phyloP scores from a whole-genome alignment of 23 tunicate genomes.

The Phallusia fumigata region DNA sequence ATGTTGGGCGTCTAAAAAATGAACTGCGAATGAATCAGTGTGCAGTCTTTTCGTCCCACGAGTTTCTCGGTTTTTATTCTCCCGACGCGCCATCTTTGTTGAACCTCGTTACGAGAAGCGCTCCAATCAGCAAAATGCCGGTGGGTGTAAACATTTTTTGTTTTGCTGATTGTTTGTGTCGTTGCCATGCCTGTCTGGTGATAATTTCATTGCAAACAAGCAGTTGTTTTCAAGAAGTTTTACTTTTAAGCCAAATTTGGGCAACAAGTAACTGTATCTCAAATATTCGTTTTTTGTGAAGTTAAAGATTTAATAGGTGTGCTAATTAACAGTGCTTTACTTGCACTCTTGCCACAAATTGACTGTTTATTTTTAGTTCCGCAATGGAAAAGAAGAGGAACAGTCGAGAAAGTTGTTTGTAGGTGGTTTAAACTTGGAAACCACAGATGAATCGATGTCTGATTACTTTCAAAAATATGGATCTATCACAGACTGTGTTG shows the following conservation, averaged over 20 bases:
- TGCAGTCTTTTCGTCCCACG: neutral
- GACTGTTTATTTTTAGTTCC: neutral
- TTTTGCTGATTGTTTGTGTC: neutral
- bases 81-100: neutral
- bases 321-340: too few species aligned
- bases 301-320: too few species aligned
- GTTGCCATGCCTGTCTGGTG: too few species aligned
- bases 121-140: neutral
- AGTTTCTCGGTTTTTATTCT: neutral
- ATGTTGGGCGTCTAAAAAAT: too few species aligned
- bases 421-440: conserved; percentile 83
- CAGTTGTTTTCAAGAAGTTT: too few species aligned
- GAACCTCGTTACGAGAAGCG: neutral
- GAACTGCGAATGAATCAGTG: neutral
- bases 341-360: neutral
- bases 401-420: conserved; percentile 86
- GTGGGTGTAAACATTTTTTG: neutral
- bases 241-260: too few species aligned
- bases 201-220: too few species aligned
- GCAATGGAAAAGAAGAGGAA: conserved; percentile 78
- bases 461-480: conserved; percentile 81
- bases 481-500: conserved; percentile 82
- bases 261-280: too few species aligned
- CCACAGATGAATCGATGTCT: conserved; percentile 81
- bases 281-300: too few species aligned